Evolutionary conservation across 2,888 invertebrate species (phyloP).

Genomic region (Xestia xanthographa): DNA sequence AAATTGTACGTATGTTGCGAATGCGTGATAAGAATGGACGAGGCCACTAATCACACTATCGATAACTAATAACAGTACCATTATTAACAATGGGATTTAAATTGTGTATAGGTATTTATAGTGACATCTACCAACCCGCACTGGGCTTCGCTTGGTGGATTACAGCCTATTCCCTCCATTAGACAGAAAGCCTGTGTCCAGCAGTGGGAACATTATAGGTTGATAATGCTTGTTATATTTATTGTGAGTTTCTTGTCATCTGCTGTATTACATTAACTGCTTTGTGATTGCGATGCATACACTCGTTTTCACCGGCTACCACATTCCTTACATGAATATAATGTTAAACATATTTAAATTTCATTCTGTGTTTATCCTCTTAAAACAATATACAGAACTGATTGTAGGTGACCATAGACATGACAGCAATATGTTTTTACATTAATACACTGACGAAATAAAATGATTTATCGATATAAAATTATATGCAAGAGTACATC

Average conservation of each 20-base stretch:
- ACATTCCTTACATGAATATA: background rate
- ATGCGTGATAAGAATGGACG: slow-evolving; percentile 6
- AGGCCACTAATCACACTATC: background rate
- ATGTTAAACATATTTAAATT: background rate
- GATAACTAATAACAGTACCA: background rate
- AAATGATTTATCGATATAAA: slow-evolving; percentile 38
- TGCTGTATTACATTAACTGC: background rate
- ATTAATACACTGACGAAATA: background rate
- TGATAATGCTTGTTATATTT: too few relatives aligned
- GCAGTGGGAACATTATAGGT: too few relatives aligned
- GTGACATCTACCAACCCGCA: background rate
- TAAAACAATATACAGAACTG: background rate
- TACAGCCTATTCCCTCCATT: too few relatives aligned
- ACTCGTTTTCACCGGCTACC: background rate
- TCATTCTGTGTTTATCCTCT: background rate
- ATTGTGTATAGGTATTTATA: too few relatives aligned
- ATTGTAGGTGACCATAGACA: background rate
- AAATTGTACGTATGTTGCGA: slow-evolving; percentile 7
- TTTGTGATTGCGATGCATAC: background rate
- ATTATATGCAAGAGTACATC: slow-evolving; percentile 33
- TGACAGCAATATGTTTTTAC: background rate
- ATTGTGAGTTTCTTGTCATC: background rate
- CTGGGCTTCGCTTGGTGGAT: too few relatives aligned
- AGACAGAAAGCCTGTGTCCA: too few relatives aligned
- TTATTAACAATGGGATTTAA: background rate